A percentile compares a stretch with the other conserved stretches of the same genome.
phyloP scores from a whole-genome alignment of 2,797 vertebrate genomes.

The Amblyopsis hoosieri region DNA sequence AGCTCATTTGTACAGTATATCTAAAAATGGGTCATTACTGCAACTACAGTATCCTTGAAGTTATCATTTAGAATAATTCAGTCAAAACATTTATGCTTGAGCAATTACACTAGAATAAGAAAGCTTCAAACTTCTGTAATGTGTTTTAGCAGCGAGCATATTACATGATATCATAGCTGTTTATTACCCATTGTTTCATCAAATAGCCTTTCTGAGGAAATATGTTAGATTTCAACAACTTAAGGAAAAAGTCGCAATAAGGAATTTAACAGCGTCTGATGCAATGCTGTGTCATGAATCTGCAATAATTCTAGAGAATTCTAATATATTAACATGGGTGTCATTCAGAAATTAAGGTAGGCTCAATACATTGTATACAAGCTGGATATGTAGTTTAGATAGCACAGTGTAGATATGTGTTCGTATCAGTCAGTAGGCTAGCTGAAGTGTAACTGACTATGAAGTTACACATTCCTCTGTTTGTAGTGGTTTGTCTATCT shows the following conservation, averaged over 20 bases:
- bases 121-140: too few relatives aligned
- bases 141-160: background rate
- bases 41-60: too few relatives aligned
- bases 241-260: background rate
- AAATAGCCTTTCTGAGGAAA: background rate
- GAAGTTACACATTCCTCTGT: too few relatives aligned
- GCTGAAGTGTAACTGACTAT: too few relatives aligned
- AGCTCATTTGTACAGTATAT: background rate
- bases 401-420: background rate
- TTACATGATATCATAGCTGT: background rate
- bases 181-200: background rate
- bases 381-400: constrained; percentile 3
- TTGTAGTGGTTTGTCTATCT: too few relatives aligned
- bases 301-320: too few relatives aligned
- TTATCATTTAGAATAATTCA: too few relatives aligned
- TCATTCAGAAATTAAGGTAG: constrained; percentile 1
- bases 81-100: too few relatives aligned
- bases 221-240: background rate
- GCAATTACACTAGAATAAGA: too few relatives aligned
- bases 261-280: background rate
- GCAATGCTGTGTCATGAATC: too few relatives aligned
- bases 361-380: constrained; percentile 10
- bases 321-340: background rate
- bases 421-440: too few relatives aligned
- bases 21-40: background rate